These are phyloP conservation scores for Ganaspis sp. DNA, from an alignment of 1,140 invertebrate genomes.

Conservation along the genomic window DNA sequence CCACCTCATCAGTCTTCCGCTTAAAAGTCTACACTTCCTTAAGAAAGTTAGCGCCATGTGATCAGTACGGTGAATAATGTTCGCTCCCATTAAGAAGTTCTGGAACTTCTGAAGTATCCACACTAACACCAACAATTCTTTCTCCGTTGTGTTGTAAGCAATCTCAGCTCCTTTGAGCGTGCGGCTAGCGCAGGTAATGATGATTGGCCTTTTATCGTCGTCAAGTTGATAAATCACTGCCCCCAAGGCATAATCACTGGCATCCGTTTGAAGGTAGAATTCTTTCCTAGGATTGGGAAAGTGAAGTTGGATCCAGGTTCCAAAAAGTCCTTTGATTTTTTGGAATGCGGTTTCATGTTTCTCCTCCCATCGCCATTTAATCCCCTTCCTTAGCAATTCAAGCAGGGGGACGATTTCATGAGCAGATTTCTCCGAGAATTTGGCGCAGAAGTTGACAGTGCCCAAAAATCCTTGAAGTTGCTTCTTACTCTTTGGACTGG, in stretches of 20 bases:
- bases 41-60: conserved; percentile 14
- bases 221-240: not conserved
- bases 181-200: not conserved
- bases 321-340: conserved; percentile 34
- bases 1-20: not conserved
- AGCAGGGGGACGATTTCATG: conserved; percentile 47
- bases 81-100: not conserved
- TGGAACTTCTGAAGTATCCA: conserved; percentile 33
- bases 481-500: conserved; percentile 60
- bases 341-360: conserved; percentile 48
- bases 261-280: not conserved
- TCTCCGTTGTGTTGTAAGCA: too few species aligned
- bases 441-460: conserved; percentile 68
- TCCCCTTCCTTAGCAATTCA: conserved; percentile 55
- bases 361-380: conserved; percentile 40
- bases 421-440: conserved; percentile 44
- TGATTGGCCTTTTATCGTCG: not conserved
- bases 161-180: conserved; percentile 22
- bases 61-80: not conserved
- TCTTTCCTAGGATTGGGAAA: not conserved
- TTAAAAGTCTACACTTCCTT: not conserved
- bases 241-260: not conserved
- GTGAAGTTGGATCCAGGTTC: not conserved
- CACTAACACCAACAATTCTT: conserved; percentile 1
- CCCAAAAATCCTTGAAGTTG: conserved; percentile 71